Base-by-base conservation (phyloP, 2,888 invertebrate species). In the Caenorhabditis becei region DNA sequence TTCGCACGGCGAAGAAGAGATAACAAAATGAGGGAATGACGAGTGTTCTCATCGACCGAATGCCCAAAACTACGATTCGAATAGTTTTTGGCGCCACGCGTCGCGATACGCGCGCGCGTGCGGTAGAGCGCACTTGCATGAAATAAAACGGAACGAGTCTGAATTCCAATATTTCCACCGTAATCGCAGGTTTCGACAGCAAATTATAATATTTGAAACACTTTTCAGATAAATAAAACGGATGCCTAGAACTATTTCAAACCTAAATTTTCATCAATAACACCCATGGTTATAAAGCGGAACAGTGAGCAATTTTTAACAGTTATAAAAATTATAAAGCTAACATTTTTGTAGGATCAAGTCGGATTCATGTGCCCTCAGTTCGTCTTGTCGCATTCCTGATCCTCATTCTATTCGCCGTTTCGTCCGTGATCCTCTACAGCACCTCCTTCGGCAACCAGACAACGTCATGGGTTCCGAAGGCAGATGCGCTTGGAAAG, bases 21-120 rank as follows among this genome's bases (percentile, higher is more conserved):
- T 47, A 41, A 59, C 41, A 26, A 59, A 23, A 18, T 7, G 28
- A 24, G 16, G n/a, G 24, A 37, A 49, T 63, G 59, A 49, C 51
- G 37, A 28, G 28, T 32, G 47, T 49, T 51, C n/a, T n/a, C n/a
- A n/a, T n/a, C 58, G 16, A 11, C 24, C 20, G 56, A 37, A 37
- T 65, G 58, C 65, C 58, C 74, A 74, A 37, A 49, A 49, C 28
- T n/a, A 10, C 62, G 35, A 51, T 74, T 74, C 74, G 74, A 74
- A 74, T 74, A 10, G 35, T 37, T 58, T 74, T 75, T 75, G 75
- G 75, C 75, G 75, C 66, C 66, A 75, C 75, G 75, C 75, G 66
- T 61, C 66, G 75, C 75, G 44, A 26, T 47, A 75, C 75, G 75
- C 75, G 61, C 65, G 24, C 75, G 75, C 23, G 32, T 44, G 49